Base-by-base conservation (phyloP, 2,888 invertebrate genomes). In the Drosophila nr. medialis region DNA sequence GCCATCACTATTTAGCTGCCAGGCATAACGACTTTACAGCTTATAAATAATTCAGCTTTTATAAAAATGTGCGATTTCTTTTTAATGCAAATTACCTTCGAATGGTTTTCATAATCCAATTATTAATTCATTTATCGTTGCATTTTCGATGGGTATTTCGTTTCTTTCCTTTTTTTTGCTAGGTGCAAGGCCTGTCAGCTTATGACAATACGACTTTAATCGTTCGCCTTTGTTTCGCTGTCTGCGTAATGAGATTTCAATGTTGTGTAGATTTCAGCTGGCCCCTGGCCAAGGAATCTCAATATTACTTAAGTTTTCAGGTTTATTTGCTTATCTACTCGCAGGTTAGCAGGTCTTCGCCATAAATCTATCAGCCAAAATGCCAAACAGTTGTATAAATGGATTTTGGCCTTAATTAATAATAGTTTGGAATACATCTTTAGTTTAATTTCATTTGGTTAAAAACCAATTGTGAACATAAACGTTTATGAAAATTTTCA, bases 1-100 rank as follows among this genome's bases (percentile, higher is more conserved):
- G 11, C 24, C 51, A 32, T 1, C 34, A 13, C n/a, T 27, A 45
- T 51, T 58, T 72, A 58, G 48, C 34, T 21, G 30, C 34, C 30
- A 45, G 21, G 18, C 48, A 51, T 29, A 32, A 53, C 56, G 40
- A 64, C 66, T 64, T 45, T 64, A 49, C 60, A 72, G 75, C 77
- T 72, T 84, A 85, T 85, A 86, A 89, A 86, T 88, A 83, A 89
- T 86, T 84, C 69, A 75, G 61, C 53, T 76, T 67, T 77, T 63
- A 77, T 80, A 64, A 80, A 83, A 83, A 64, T 77, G 69, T 77
- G 83, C 75, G 83, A 83, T 86, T 88, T 77, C 66, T 60, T 73
- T 76, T 64, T 64, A 74, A 71, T 63, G 49, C 64, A 54, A 73
- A 62, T 53, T 71, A 60, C 72, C 77, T 80, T 79, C 77, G 56